Conservation (phyloP, 2,888 invertebrate genomes). For the Ligdia adustata region DNA sequence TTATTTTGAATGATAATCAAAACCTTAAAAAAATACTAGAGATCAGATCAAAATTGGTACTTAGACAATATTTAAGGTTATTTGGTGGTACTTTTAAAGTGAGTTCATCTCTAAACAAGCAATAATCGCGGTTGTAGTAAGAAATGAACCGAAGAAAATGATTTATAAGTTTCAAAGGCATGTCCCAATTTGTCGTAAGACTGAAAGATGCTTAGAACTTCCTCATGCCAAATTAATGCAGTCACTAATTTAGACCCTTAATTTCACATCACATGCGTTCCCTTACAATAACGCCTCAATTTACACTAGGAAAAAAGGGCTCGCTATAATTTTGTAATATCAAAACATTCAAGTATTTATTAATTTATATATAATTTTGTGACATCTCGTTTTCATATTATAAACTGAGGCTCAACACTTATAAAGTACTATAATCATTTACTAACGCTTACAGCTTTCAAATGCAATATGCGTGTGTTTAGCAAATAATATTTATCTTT, state of each 20-base stretch:
- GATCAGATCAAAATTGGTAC: too few species aligned
- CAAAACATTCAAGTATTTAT: slow-evolving; percentile 13
- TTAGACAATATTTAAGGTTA: too few species aligned
- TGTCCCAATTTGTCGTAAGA: too few species aligned
- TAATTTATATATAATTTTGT: slow-evolving; percentile 11
- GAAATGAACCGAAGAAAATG: too few species aligned
- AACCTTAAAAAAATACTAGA: too few species aligned
- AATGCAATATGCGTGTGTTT: slow-evolving; percentile 26
- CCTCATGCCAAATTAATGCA: slow-evolving; percentile 69
- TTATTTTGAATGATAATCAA: too few species aligned
- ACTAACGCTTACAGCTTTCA: slow-evolving; percentile 44
- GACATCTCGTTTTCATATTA: slow-evolving; percentile 10
- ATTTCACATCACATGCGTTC: slow-evolving; percentile 78
- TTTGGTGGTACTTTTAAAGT: too few species aligned
- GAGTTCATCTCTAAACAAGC: too few species aligned
- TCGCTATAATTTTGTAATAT: slow-evolving; percentile 32
- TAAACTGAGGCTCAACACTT: slow-evolving; percentile 42
- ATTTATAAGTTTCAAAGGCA: too few species aligned
- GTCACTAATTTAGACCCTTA: slow-evolving; percentile 74
- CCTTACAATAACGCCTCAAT: slow-evolving; percentile 58
- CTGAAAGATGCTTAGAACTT: slow-evolving; percentile 51
- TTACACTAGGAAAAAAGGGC: slow-evolving; percentile 32
- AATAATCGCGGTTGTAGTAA: too few species aligned
- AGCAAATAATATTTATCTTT: slow-evolving; percentile 34
- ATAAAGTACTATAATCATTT: slow-evolving; percentile 52